Percentiles rank a stretch among this genome's conserved stretches.
Conservation (phyloP, 2,797 vertebrate genomes). For the Lycodopsis pacificus region DNA sequence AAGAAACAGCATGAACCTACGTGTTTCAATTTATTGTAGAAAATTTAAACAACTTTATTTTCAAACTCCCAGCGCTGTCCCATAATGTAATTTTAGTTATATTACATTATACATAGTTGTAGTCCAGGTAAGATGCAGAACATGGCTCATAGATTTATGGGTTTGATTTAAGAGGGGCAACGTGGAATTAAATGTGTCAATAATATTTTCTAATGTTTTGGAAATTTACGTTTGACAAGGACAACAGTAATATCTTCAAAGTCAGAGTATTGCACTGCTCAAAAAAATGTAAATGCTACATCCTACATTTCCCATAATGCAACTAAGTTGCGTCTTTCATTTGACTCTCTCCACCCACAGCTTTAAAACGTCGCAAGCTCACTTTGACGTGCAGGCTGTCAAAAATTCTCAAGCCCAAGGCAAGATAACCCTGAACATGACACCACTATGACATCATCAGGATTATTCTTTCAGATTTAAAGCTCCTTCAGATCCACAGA, state of each 20-base stretch:
- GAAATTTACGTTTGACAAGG: not conserved
- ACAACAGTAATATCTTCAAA: not conserved
- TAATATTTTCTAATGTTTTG: not conserved
- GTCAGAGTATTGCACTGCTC: not conserved
- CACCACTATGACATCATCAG: not conserved
- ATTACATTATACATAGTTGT: too few relatives aligned
- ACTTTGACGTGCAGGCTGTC: not conserved
- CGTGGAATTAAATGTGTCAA: not conserved
- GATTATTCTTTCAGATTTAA: not conserved
- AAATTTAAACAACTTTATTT: not conserved
- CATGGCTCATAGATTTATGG: not conserved
- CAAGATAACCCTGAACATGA: not conserved
- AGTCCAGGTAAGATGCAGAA: not conserved
- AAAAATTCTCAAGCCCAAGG: not conserved
- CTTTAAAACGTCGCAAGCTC: not conserved
- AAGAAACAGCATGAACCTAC: not conserved
- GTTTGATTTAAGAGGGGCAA: not conserved
- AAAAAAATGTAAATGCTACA: not conserved
- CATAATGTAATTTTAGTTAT: too few relatives aligned
- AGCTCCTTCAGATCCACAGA: not conserved
- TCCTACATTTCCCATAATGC: not conserved
- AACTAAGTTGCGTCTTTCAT: not conserved
- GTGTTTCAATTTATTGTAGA: slow-evolving; percentile 10
- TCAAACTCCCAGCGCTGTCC: not conserved
- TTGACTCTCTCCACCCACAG: not conserved